Base-by-base conservation (phyloP, 2,797 vertebrate genomes). In the Orientallactaga sibirica region DNA sequence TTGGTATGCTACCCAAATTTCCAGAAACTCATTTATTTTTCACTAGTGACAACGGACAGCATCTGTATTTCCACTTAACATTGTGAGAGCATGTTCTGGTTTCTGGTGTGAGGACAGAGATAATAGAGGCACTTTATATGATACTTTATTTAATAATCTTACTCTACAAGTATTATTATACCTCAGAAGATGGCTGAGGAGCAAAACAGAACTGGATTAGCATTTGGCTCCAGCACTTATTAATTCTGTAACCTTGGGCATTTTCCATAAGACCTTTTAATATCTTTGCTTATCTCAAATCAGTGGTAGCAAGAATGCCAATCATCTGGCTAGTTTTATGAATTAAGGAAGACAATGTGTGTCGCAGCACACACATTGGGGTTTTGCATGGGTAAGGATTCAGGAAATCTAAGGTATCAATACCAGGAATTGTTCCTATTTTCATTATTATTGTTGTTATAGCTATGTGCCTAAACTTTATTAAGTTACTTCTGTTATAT, bases 1-100 rank as follows among this genome's bases (percentile, higher is more conserved):
- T 77, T 92, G 43, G 66, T 52, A 10, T 73, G 70, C 77, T 92
- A 75, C 73, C 88, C 80, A 79, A 64, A 88, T 86, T 96, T 93
- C 64, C 52, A 83, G 70, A 73, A 77, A 48, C 5, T 86, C 82
- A 80, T 92, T 90, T 82, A 68, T 61, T 85, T 96, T 88, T 77
- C 80, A 66, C 68, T 66, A 90, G 52, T 62, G 29, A 55, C 83
- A 77, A 86, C n/a, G 52, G 66, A 48, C 7, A 68, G 18, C 70
- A 43, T 24, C 78, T 86, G 16, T 79, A 25, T 88, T 86, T 95
- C 81, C 25, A 70, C 27, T 27, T 25, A 62, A 73, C 43, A 9
- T 27, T 58, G 12, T 76, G 41, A 95, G 58, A 14, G 7, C 12
- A 20, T 74, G 25, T 91, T 84, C 70, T 71, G 10, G 92, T 91